A percentile compares a stretch with the other conserved stretches of the same genome.
Conservation (phyloP, 30 jellyfish, hydroid and myxozoan species). For the Hydra vulgaris region DNA sequence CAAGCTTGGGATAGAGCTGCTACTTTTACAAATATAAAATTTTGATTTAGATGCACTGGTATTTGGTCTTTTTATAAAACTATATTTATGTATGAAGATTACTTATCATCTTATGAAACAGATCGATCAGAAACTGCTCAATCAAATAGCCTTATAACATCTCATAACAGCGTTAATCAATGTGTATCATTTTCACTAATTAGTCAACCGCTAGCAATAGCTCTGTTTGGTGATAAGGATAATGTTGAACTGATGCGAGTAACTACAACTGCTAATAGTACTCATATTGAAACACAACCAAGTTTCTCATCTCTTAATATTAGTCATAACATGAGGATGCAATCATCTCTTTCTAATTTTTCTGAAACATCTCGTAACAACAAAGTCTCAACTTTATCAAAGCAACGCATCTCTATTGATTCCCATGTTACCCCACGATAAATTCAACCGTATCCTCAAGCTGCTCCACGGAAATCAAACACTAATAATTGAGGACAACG, state of each 20-base stretch:
- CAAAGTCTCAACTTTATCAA: neutral
- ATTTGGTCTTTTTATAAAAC: neutral
- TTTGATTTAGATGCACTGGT: neutral
- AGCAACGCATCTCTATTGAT: neutral
- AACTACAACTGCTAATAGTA: neutral
- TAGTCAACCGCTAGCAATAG: neutral
- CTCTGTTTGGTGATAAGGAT: neutral
- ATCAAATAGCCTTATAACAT: neutral
- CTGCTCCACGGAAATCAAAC: neutral
- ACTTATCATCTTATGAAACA: neutral
- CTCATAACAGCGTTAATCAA: neutral
- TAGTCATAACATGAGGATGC: neutral
- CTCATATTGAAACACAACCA: neutral
- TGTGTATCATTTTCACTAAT: neutral
- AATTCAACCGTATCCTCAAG: neutral
- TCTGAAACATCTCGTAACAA: neutral
- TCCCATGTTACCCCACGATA: neutral
- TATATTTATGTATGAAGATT: neutral
- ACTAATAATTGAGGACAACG: neutral
- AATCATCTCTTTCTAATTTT: neutral
- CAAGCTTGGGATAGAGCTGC: neutral
- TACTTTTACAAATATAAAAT: neutral
- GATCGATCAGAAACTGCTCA: neutral
- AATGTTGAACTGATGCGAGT: neutral
- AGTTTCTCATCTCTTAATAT: neutral